These are phyloP conservation scores for Malacoctenus gilli DNA, from an alignment of 2,797 vertebrate species.

Conservation along the genomic window DNA sequence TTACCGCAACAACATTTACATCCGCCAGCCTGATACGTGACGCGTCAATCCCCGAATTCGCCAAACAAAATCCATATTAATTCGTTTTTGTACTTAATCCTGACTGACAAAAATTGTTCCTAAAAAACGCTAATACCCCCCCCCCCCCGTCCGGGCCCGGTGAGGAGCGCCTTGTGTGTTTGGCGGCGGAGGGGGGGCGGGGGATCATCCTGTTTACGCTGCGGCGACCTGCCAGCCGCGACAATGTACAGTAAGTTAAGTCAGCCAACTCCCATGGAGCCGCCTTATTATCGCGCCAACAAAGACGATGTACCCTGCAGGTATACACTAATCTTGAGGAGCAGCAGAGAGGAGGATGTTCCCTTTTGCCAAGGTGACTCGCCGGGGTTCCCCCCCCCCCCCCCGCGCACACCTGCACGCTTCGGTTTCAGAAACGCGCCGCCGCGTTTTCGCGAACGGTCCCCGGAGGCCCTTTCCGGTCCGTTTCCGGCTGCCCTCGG, in stretches of 20 bases:
- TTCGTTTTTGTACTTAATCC: constrained; percentile 37
- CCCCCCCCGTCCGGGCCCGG: constrained; percentile 20
- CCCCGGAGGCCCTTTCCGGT: too few relatives aligned
- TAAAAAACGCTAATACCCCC: constrained; percentile 27
- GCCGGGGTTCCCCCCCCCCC: constrained; percentile 1
- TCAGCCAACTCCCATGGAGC: constrained; percentile 48
- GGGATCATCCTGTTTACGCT: constrained; percentile 50
- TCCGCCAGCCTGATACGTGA: constrained; percentile 11
- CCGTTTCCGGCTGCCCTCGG: neutral
- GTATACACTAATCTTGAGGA: constrained; percentile 24
- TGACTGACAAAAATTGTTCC: constrained; percentile 49
- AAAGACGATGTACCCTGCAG: constrained; percentile 28
- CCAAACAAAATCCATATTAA: constrained; percentile 48
- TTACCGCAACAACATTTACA: constrained; percentile 25
- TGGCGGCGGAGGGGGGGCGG: constrained; percentile 20
- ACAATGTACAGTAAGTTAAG: constrained; percentile 43
- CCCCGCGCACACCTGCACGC: constrained; percentile 6
- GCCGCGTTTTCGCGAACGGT: neutral
- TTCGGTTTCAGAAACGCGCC: neutral
- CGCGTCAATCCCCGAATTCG: constrained; percentile 38
- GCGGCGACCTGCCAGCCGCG: constrained; percentile 44
- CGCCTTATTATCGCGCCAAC: constrained; percentile 53
- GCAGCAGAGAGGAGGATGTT: constrained; percentile 20
- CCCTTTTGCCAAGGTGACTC: constrained; percentile 27
- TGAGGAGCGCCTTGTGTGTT: constrained; percentile 35